Evolutionary conservation across 2,888 invertebrate genomes (phyloP).

Genomic region (Athripsodes cinereus): DNA sequence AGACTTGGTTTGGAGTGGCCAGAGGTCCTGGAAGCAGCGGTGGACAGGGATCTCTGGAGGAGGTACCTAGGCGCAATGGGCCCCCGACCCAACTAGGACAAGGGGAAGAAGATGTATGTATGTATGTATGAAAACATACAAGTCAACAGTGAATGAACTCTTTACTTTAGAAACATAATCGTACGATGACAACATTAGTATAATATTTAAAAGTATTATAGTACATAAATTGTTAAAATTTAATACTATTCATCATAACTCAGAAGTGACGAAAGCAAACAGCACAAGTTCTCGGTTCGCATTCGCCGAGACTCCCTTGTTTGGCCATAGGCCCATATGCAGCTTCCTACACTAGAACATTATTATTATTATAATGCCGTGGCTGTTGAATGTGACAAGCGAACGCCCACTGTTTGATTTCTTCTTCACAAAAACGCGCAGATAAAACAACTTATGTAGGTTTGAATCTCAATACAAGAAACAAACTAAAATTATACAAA

Average conservation of each 20-base stretch:
- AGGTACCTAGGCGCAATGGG: too few species aligned
- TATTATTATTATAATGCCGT: background rate
- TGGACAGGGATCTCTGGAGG: too few species aligned
- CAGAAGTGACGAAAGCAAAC: slow-evolving; percentile 1
- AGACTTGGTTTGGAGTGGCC: too few species aligned
- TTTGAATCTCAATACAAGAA: background rate
- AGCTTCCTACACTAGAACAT: slow-evolving; percentile 1
- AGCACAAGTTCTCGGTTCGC: background rate
- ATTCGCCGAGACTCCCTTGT: background rate
- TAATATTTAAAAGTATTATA: too few species aligned
- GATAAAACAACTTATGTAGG: background rate
- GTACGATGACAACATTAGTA: too few species aligned
- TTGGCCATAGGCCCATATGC: slow-evolving; percentile 1
- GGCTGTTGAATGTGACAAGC: background rate
- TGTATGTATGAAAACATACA: too few species aligned
- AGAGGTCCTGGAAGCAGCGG: too few species aligned
- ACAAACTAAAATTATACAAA: background rate
- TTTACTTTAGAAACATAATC: too few species aligned
- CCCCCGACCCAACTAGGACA: too few species aligned
- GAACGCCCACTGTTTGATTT: background rate
- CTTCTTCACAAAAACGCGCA: background rate
- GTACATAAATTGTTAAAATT: too few species aligned
- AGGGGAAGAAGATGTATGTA: too few species aligned
- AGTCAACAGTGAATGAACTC: too few species aligned
- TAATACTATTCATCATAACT: background rate